A percentile compares a stretch with the other conserved stretches of the same genome.
These are phyloP conservation scores for Chinchilla lanigera DNA, from an alignment of 2,113 vertebrate genomes.

Conservation along the genomic window DNA sequence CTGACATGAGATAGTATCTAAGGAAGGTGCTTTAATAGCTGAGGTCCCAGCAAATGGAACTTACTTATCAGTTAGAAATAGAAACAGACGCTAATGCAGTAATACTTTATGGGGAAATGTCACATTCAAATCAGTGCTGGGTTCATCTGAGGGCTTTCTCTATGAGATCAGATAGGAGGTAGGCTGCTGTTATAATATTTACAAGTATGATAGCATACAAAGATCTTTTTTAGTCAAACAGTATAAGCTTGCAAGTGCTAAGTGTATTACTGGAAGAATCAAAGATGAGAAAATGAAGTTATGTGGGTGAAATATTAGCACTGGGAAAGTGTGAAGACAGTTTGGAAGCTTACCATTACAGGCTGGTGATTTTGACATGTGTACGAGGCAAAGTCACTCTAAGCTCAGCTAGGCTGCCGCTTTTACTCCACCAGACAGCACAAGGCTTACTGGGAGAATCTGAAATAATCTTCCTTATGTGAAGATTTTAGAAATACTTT, in stretches of 20 bases:
- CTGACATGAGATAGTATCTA: neutral
- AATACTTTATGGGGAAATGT: neutral
- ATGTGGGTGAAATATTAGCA: neutral
- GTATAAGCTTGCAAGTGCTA: accelerated
- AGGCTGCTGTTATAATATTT: too few species aligned
- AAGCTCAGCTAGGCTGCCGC: accelerated
- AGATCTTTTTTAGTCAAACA: neutral
- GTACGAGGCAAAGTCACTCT: accelerated
- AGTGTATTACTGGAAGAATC: neutral
- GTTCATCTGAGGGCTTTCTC: neutral
- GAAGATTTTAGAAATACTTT: neutral
- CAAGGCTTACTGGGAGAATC: accelerated
- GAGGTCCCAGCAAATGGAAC: neutral
- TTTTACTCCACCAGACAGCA: accelerated
- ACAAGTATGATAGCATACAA: accelerated
- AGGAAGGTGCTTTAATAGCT: neutral
- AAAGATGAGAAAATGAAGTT: neutral
- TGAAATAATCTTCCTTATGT: neutral
- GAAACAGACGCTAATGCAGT: too few species aligned
- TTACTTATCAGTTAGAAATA: neutral
- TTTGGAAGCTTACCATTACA: neutral
- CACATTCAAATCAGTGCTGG: neutral
- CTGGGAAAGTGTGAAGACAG: neutral
- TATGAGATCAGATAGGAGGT: too few species aligned
- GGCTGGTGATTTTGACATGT: neutral